Evolutionary conservation across 1,140 invertebrate species (phyloP).

Genomic region (Cryptotermes secundus): DNA sequence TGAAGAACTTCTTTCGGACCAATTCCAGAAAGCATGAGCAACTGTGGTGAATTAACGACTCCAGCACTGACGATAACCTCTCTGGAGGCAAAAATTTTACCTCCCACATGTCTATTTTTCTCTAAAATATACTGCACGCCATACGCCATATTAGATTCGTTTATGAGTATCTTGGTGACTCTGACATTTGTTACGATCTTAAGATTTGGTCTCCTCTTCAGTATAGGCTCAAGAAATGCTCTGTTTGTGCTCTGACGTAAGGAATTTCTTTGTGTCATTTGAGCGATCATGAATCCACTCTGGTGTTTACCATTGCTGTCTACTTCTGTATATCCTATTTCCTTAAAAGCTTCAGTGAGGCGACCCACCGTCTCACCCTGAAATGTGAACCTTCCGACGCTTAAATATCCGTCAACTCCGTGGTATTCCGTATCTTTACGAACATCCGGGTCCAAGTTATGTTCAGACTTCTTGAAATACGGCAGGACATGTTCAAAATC

Average conservation of each 20-base stretch:
- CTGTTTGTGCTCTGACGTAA: constrained; percentile 61
- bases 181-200: constrained; percentile 65
- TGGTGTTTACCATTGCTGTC: constrained; percentile 58
- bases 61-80: constrained; percentile 70
- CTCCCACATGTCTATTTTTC: constrained; percentile 44
- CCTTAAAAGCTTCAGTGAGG: constrained; percentile 59
- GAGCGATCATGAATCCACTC: constrained; percentile 65
- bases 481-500: constrained; percentile 70
- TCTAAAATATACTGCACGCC: constrained; percentile 67
- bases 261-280: constrained; percentile 64
- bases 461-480: constrained; percentile 64
- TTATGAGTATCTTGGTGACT: constrained; percentile 66
- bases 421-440: constrained; percentile 44
- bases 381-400: constrained; percentile 50
- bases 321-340: constrained; percentile 53
- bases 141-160: constrained; percentile 55
- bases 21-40: constrained; percentile 74
- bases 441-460: constrained; percentile 52
- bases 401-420: constrained; percentile 51
- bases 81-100: constrained; percentile 52
- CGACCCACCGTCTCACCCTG: neutral
- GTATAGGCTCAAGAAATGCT: constrained; percentile 58
- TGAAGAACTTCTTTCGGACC: constrained; percentile 68
- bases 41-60: constrained; percentile 65
- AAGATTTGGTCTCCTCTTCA: constrained; percentile 61